Evolutionary conservation across 2,888 invertebrate genomes (phyloP).

Genomic region (Cybosia mesomella): DNA sequence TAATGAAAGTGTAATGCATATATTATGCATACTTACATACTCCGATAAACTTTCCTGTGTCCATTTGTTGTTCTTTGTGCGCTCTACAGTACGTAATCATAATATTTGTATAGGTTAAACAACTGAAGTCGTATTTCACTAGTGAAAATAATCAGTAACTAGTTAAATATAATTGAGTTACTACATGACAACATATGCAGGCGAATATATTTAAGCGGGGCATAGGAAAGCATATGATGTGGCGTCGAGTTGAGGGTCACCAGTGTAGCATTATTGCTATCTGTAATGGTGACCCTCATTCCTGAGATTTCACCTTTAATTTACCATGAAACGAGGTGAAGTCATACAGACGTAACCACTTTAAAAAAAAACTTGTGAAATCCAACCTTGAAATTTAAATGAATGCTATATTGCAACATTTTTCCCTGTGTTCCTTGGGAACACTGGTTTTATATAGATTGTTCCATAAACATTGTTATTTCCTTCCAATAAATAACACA

Average conservation of each 20-base stretch:
- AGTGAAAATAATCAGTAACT: neutral
- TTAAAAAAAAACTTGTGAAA: neutral
- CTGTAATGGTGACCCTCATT: too few relatives aligned
- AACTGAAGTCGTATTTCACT: neutral
- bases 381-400: neutral
- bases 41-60: neutral
- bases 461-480: neutral
- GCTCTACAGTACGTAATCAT: neutral
- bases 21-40: neutral
- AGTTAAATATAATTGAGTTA: too few relatives aligned
- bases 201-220: too few relatives aligned
- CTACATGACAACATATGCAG: neutral
- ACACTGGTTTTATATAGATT: neutral
- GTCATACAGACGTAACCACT: too few relatives aligned
- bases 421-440: neutral
- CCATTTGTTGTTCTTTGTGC: neutral
- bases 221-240: too few relatives aligned
- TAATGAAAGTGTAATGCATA: neutral
- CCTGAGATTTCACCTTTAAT: too few relatives aligned
- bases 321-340: too few relatives aligned
- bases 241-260: too few relatives aligned
- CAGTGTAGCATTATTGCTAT: too few relatives aligned
- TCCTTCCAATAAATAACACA: conserved; percentile 6
- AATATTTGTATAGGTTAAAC: neutral
- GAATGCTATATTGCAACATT: neutral